Evolutionary conservation across 1,140 invertebrate genomes (phyloP).

Genomic region (Heliconius congener): DNA sequence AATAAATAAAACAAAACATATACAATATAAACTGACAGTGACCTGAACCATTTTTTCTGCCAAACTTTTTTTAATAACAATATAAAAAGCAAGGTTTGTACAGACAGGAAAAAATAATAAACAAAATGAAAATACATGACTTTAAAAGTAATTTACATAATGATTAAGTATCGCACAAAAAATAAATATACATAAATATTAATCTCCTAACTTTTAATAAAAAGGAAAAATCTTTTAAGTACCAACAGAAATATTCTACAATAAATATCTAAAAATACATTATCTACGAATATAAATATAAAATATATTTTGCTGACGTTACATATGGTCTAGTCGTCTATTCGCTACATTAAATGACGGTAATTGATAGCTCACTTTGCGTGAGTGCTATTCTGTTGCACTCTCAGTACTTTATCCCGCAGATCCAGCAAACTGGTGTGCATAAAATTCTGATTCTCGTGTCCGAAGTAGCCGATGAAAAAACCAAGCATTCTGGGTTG

Average conservation of each 20-base stretch:
- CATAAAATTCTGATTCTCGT: slow-evolving; percentile 47
- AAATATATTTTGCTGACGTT: background rate
- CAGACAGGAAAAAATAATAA: too few species aligned
- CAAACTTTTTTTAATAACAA: background rate
- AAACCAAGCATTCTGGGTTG: slow-evolving; percentile 79
- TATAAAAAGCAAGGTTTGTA: background rate
- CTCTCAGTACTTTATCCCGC: slow-evolving; percentile 42
- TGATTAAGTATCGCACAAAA: background rate
- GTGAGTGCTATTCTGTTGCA: slow-evolving; percentile 44
- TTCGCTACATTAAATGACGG: slow-evolving; percentile 6
- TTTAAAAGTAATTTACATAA: too few species aligned
- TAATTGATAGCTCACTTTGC: slow-evolving; percentile 54
- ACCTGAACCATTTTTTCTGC: background rate
- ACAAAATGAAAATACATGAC: too few species aligned
- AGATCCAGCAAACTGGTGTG: slow-evolving; percentile 48
- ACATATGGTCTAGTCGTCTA: background rate
- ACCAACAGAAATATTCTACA: background rate
- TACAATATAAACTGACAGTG: background rate
- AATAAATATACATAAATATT: background rate
- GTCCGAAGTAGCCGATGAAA: slow-evolving; percentile 80
- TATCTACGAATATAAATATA: background rate
- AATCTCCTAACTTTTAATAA: background rate
- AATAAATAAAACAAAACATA: background rate
- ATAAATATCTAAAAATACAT: background rate
- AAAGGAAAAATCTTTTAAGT: background rate